Evolutionary conservation across 2,113 vertebrate species (phyloP), one percentile per base, ranked within the genome.

Genomic region (Thamnaconus septentrionalis): DNA sequence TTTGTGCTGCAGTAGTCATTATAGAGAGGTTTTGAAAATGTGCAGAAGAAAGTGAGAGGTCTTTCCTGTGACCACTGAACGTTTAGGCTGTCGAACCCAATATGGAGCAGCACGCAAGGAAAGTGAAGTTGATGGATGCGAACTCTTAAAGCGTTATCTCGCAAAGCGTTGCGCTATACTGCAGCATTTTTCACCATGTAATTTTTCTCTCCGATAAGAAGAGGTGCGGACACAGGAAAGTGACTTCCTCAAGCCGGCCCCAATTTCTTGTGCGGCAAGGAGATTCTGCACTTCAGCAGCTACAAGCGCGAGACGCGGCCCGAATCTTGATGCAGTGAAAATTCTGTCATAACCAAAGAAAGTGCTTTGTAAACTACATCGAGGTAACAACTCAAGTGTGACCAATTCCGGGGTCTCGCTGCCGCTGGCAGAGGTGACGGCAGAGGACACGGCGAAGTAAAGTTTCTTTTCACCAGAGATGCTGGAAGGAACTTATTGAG

Each of bases 281-380:
- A 73, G 47, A 63, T 59, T 73, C 61, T 62, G 56, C 71, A 68
- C 59, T 76, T 69, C 60, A 73, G 56, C 54, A 51, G 66, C 63
- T 71, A 64, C 76, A 76, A 78, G 69, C 61, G 75, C 49, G 59
- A 69, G 55, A 42, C 7, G 2, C 41, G 60, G 66, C 68, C 62
- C 59, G 54, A 64, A 82, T 75, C 18, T 31, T 31, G 18, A 31
- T 31, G 18, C 18, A 31, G 18, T 31, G 18, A 31, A 71, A 78
- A 76, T 61, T 61, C 61, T 73, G 71, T 80, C 6, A 7, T 80
- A 73, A 58, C n/a, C 48, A 31, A 64, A 61, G 58, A 76, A 71
- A 76, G 57, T 58, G 62, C 74, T 73, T 73, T 71, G 74, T 76
- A 64, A 85, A 66, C 57, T 61, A 64, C 53, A 73, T 78, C 76